phyloP scores from a whole-genome alignment of 2,888 invertebrate genomes.

The Lamellibrachia satsuma region DNA sequence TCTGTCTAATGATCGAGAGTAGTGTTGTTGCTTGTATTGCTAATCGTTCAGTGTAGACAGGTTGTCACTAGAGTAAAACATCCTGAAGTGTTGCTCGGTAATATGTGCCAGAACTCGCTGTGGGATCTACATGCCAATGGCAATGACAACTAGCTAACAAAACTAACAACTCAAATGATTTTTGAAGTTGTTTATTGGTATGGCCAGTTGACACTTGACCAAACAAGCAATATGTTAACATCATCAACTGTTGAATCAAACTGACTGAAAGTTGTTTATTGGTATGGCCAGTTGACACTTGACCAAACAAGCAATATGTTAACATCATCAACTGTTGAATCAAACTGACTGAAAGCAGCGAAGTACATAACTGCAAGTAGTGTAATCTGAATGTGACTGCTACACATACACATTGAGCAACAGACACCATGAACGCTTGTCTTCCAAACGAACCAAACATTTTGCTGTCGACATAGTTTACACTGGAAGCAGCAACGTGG shows the following conservation, averaged over 20 bases:
- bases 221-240: conserved; percentile 8
- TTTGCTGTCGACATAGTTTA: not conserved
- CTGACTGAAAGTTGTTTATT: not conserved
- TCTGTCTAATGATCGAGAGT: no score
- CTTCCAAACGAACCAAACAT: not conserved
- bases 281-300: not conserved
- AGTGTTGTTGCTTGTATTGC: no score
- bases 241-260: not conserved
- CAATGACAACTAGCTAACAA: no score
- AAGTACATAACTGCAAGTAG: not conserved
- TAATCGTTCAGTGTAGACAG: no score
- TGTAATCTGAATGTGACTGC: not conserved
- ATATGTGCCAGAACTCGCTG: no score
- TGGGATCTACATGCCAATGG: no score
- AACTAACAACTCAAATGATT: no score
- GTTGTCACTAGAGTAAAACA: no score
- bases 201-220: not conserved
- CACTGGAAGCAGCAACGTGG: not conserved
- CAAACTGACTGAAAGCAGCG: not conserved
- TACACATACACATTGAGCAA: not conserved
- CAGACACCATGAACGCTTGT: not conserved
- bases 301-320: conserved; percentile 9
- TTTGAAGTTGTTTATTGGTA: not conserved
- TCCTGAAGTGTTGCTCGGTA: no score
- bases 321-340: not conserved